Evolutionary conservation across 64 coral and sea anemone genomes (phyloP).

Genomic region (Cladopsammia gracilis): DNA sequence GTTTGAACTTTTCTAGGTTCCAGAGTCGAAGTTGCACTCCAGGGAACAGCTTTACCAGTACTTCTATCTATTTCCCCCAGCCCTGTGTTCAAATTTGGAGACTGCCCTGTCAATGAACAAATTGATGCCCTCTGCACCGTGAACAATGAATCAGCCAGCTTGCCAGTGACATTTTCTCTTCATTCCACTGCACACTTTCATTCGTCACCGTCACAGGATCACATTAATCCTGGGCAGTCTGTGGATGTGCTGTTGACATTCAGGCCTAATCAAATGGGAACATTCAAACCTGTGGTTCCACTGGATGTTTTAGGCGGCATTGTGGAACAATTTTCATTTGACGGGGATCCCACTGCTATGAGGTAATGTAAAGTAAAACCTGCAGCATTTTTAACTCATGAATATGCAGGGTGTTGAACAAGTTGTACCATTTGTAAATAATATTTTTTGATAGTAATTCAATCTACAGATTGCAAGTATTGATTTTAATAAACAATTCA

Average conservation of each 20-base stretch:
- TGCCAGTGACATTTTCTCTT: conserved; percentile 82
- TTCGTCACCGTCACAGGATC: conserved; percentile 57
- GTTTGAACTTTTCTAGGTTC: conserved; percentile 46
- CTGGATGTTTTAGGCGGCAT: conserved; percentile 79
- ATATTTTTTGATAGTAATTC: no score
- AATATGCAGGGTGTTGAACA: no score
- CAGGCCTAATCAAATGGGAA: conserved; percentile 96
- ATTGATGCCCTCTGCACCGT: conserved; percentile 81
- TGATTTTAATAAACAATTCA: no score
- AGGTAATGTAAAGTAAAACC: conserved; percentile 27
- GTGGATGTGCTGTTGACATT: conserved; percentile 87
- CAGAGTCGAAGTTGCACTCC: conserved; percentile 85
- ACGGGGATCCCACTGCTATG: conserved; percentile 67
- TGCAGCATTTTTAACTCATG: no score
- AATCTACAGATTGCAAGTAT: no score
- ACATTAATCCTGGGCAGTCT: conserved; percentile 76
- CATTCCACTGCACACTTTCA: conserved; percentile 92
- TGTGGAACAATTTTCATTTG: conserved; percentile 75
- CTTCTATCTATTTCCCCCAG: conserved; percentile 83
- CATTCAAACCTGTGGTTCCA: conserved; percentile 75
- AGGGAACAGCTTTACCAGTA: conserved; percentile 91
- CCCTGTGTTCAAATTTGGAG: conserved; percentile 91
- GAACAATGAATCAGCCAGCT: conserved; percentile 86
- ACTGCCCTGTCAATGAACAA: conserved; percentile 87
- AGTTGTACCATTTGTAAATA: no score